A percentile compares a stretch with the other conserved stretches of the same genome.
Evolutionary conservation across 1,140 invertebrate species (phyloP).

Genomic region (Aphis gossypii): DNA sequence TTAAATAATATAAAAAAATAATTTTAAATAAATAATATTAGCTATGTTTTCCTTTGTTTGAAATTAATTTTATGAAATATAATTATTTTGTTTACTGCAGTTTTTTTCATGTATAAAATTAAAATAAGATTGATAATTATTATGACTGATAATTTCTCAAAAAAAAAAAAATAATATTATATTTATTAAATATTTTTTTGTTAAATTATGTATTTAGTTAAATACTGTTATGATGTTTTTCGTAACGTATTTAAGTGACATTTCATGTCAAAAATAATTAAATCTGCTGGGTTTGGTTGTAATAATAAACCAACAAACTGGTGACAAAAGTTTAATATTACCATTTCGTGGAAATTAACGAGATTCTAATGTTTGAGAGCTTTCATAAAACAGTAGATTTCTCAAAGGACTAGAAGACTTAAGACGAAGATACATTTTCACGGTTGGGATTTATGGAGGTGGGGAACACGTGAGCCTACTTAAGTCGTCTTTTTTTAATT

Average conservation of each 20-base stretch:
- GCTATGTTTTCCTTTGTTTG: background rate
- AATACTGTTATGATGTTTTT: background rate
- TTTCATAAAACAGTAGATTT: constrained; percentile 30
- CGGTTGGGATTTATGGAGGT: background rate
- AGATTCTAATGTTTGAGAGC: constrained; percentile 28
- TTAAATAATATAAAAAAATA: constrained; percentile 19
- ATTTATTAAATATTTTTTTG: background rate
- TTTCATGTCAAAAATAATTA: background rate
- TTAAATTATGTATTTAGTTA: background rate
- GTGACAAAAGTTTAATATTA: constrained; percentile 32
- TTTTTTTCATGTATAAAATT: background rate
- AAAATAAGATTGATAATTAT: background rate
- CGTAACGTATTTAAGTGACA: background rate
- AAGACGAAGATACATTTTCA: constrained; percentile 25
- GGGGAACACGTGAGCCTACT: constrained; percentile 3
- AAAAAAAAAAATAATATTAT: too few relatives aligned
- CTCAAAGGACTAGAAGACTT: constrained; percentile 29
- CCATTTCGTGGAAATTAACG: constrained; percentile 4
- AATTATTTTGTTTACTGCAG: background rate
- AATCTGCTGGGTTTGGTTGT: background rate
- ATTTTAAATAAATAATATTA: background rate
- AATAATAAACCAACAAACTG: background rate
- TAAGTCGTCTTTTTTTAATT: constrained; percentile 50
- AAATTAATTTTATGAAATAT: background rate
- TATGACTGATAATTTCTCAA: background rate